Conservation (phyloP, 2,797 vertebrate genomes). For the Jordanella pulchra region DNA sequence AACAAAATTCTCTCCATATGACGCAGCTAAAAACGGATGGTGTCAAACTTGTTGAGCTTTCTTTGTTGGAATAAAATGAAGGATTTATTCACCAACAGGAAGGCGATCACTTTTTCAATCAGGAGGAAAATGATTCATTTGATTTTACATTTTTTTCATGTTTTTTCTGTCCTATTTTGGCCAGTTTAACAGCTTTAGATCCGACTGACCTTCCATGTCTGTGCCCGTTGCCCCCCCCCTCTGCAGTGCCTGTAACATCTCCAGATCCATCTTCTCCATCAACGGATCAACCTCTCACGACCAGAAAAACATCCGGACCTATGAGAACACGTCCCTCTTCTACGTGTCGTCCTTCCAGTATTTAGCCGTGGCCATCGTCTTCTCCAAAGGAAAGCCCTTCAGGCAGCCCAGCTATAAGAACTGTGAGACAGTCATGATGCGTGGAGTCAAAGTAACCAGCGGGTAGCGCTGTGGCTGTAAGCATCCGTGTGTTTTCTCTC, state of each 20-base stretch:
- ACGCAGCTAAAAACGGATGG: too few species aligned
- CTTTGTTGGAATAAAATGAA: too few species aligned
- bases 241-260: constrained; percentile 83
- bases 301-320: constrained; percentile 87
- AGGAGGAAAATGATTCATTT: too few species aligned
- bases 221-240: constrained; percentile 1
- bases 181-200: too few species aligned
- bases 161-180: too few species aligned
- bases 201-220: background rate
- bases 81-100: too few species aligned
- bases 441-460: background rate
- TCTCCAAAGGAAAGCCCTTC: constrained; percentile 98
- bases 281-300: constrained; percentile 78
- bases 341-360: constrained; percentile 97
- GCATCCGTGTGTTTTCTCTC: constrained; percentile 3
- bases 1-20: too few species aligned
- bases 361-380: constrained; percentile 90
- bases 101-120: too few species aligned
- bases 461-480: background rate
- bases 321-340: constrained; percentile 97
- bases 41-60: too few species aligned
- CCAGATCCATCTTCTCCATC: constrained; percentile 53
- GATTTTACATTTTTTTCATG: too few species aligned
- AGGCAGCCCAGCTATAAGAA: constrained; percentile 96
- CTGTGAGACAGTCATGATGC: constrained; percentile 76